These are phyloP conservation scores for Acleris cristana DNA, from an alignment of 2,888 invertebrate genomes.

Conservation along the genomic window DNA sequence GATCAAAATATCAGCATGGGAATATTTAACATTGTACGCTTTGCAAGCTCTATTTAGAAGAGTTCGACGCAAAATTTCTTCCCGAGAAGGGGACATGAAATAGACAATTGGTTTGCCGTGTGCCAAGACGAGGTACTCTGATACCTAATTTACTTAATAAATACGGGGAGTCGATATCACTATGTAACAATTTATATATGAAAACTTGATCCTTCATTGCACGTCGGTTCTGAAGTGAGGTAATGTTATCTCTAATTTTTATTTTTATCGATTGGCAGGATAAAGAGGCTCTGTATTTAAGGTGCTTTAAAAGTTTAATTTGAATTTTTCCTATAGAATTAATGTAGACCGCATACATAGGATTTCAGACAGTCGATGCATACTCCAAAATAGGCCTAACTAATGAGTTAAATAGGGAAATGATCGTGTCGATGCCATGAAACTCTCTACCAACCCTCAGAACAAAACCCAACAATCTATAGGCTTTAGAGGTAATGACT, in stretches of 20 bases:
- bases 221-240: not conserved
- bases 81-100: too few species aligned
- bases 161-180: not conserved
- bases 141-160: not conserved
- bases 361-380: conserved; percentile 7
- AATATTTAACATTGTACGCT: too few species aligned
- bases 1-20: too few species aligned
- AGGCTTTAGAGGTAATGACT: not conserved
- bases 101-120: not conserved
- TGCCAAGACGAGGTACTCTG: not conserved
- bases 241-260: not conserved
- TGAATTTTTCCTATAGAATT: not conserved
- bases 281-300: not conserved
- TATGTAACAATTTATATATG: not conserved
- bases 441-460: conserved; percentile 6
- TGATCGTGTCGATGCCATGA: not conserved
- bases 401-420: conserved; percentile 4
- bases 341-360: not conserved
- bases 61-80: too few species aligned
- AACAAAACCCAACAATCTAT: too few species aligned
- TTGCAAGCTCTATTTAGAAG: too few species aligned
- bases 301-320: not conserved
- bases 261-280: not conserved
- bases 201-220: not conserved
- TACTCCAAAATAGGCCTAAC: conserved; percentile 9